A percentile compares a stretch with the other conserved stretches of the same genome.
phyloP scores from a whole-genome alignment of 2,888 invertebrate species.

The Serripes groenlandicus region DNA sequence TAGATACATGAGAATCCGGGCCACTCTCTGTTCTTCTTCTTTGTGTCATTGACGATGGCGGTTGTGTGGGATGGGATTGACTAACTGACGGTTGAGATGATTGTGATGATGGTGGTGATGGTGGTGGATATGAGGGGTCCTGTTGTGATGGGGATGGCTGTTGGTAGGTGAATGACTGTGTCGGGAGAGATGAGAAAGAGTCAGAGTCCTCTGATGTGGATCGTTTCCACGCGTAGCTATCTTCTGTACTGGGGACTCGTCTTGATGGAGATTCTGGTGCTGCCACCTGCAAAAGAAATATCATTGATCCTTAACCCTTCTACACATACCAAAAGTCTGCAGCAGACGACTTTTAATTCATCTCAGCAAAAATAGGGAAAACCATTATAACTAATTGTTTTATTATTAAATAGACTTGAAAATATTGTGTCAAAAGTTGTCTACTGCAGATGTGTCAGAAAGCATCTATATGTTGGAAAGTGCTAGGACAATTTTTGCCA shows the following conservation, averaged over 20 bases:
- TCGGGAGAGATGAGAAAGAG: slow-evolving; percentile 51
- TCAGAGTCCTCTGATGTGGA: slow-evolving; percentile 22
- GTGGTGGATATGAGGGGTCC: slow-evolving; percentile 18
- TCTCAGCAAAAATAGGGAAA: too few species aligned
- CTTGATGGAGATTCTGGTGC: slow-evolving; percentile 4
- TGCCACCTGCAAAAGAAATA: not conserved
- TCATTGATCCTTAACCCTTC: too few species aligned
- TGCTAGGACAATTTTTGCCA: too few species aligned
- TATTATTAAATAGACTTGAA: too few species aligned
- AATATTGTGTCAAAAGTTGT: too few species aligned
- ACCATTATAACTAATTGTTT: too few species aligned
- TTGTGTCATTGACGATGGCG: slow-evolving; percentile 2
- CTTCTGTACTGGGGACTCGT: slow-evolving; percentile 41
- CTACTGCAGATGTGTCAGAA: too few species aligned
- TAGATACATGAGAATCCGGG: slow-evolving; percentile 51
- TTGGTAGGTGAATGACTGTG: slow-evolving; percentile 35
- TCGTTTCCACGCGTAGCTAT: slow-evolving; percentile 59
- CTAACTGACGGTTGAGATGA: slow-evolving; percentile 8
- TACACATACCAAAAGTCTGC: too few species aligned
- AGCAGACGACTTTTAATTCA: too few species aligned
- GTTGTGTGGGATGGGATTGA: not conserved
- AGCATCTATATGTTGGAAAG: too few species aligned
- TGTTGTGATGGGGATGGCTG: slow-evolving; percentile 13
- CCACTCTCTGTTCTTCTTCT: slow-evolving; percentile 48
- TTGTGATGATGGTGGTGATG: slow-evolving; percentile 16